Base-by-base conservation (phyloP, 2,797 vertebrate genomes). In the Gephyroberyx darwinii region DNA sequence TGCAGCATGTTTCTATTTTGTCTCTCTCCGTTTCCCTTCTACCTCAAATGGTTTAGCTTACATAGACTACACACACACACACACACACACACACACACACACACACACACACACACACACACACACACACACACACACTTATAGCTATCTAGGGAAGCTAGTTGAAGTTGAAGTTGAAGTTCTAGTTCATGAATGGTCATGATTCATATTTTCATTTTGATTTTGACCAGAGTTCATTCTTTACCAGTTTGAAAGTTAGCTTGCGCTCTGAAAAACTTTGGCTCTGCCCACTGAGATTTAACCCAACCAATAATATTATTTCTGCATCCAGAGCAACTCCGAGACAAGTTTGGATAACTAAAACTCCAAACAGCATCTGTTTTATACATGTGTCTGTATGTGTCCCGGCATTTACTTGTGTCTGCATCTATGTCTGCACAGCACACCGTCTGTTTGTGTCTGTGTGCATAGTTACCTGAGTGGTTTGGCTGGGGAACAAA, bases 401-500 rank as follows among this genome's bases (percentile, higher is more conserved):
- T 7, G 20, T 69, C 12, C 26, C 52, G 7, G 43, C 16, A 22
- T 67, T 60, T 57, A 74, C 65, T 71, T 84, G 56, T 76, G 62
- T 85, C 65, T 75, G 69, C 67, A 56, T 81, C 30, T 14, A 1
- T 47, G 73, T 80, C 73, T 70, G 63, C 10, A 53, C 26, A 2
- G 0, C 58, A 75, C 59, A 63, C 60, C 26, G 31, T 69, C 33
- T 88, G 78, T 88, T 84, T 80, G 67, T 74, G 60, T 78, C 52
- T 86, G 69, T 61, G 52, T 52, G 41, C 65, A 69, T 84, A 65
- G 74, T 84, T 83, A 75, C 65, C 57, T 80, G 77, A 88, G 48
- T 69, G 71, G 77, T 71, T 84, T 90, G 89, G 85, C 84, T 19
- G 1, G 3, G 58, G 75, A 88, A 82, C 80, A 84, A 84, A 86